These are phyloP conservation scores for Vicugna pacos DNA, from an alignment of 2,113 vertebrate genomes.

Conservation along the genomic window DNA sequence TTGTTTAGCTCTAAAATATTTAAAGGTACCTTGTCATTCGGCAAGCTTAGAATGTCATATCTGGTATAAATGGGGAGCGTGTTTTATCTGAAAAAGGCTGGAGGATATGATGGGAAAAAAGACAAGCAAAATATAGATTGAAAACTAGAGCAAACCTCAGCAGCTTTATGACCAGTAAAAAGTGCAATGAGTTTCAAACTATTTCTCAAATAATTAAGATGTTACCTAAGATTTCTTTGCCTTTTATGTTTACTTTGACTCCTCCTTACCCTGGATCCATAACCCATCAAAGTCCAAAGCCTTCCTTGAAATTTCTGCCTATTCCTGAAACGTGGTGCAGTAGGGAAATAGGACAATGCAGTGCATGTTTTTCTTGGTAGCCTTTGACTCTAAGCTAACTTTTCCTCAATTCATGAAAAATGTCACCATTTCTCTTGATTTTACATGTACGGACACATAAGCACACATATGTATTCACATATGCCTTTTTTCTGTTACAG, in stretches of 20 bases:
- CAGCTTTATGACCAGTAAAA: neutral
- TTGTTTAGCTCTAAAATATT: neutral
- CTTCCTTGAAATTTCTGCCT: neutral
- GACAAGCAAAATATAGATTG: neutral
- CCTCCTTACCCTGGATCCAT: neutral
- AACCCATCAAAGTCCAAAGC: neutral
- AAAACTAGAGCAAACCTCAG: neutral
- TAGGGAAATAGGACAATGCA: fast-evolving
- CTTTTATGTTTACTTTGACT: neutral
- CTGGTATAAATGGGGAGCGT: neutral
- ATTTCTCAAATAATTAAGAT: neutral
- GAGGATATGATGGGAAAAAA: too few species aligned
- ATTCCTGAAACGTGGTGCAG: neutral
- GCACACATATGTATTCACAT: neutral
- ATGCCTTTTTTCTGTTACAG: neutral
- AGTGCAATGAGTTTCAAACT: neutral
- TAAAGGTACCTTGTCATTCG: neutral
- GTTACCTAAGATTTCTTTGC: neutral
- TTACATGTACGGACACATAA: neutral
- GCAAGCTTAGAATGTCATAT: neutral
- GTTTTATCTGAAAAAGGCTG: neutral
- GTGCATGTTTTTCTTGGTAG: neutral
- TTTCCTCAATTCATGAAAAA: neutral
- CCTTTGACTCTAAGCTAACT: neutral
- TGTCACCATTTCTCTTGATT: neutral